Conservation (phyloP, 2,888 invertebrate genomes). For the Sinelater perroti region DNA sequence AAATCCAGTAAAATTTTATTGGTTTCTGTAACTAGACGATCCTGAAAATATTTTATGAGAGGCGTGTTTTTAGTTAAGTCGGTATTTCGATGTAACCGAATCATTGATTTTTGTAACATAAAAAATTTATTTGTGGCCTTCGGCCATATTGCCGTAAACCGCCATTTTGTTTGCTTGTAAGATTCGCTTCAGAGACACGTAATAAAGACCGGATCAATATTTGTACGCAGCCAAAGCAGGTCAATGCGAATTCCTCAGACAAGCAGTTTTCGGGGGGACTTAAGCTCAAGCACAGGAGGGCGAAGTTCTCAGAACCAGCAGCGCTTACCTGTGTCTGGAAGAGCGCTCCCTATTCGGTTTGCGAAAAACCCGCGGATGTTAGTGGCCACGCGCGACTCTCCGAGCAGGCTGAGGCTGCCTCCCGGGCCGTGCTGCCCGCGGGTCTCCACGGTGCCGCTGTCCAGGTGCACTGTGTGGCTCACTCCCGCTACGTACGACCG, state of each 20-base stretch:
- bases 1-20: too few species aligned
- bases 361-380: conserved; percentile 78
- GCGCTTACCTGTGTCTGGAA: conserved; percentile 77
- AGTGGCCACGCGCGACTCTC: conserved; percentile 73
- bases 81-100: too few species aligned
- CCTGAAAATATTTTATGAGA: too few species aligned
- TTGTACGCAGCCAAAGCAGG: not conserved
- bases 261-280: too few species aligned
- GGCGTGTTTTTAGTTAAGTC: too few species aligned
- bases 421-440: conserved; percentile 57
- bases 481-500: conserved; percentile 58
- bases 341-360: conserved; percentile 72
- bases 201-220: conserved; percentile 3
- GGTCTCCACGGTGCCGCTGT: conserved; percentile 60
- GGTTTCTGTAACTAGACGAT: too few species aligned
- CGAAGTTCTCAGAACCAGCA: too few species aligned
- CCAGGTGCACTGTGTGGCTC: conserved; percentile 55
- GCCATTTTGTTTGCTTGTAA: conserved; percentile 50
- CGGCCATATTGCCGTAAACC: conserved; percentile 52
- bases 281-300: too few species aligned
- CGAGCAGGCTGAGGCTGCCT: conserved; percentile 70
- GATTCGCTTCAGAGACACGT: conserved; percentile 7
- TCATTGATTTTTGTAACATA: too few species aligned
- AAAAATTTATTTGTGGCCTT: conserved; percentile 38
- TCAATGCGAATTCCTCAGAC: not conserved